Evolutionary conservation across 2,888 invertebrate genomes (phyloP).

Genomic region (Lasioglossum zephyrum): DNA sequence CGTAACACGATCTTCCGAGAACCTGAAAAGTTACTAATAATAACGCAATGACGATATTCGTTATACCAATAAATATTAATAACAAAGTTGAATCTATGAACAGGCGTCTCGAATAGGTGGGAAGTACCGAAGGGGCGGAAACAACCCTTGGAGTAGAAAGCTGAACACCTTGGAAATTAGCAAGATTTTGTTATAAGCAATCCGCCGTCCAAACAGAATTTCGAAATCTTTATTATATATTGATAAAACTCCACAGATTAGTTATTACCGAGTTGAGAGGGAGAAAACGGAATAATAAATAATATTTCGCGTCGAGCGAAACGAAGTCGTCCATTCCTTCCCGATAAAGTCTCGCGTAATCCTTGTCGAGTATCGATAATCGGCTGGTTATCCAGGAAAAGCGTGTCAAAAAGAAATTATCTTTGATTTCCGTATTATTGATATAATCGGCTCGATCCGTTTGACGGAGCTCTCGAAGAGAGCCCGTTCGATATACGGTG

Average conservation of each 20-base stretch:
- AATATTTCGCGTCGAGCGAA: background rate
- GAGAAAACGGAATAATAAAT: background rate
- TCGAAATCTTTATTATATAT: background rate
- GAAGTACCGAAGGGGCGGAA: background rate
- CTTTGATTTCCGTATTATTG: constrained; percentile 55
- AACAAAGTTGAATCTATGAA: background rate
- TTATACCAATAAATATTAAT: background rate
- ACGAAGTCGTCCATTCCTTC: background rate
- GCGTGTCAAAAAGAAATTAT: constrained; percentile 29
- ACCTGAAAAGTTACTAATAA: constrained; percentile 11
- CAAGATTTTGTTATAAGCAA: background rate
- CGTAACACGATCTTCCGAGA: constrained; percentile 2
- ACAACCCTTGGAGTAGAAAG: background rate
- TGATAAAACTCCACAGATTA: no score
- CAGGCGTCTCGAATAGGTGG: no score
- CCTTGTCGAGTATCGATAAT: constrained; percentile 49
- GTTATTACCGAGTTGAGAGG: background rate
- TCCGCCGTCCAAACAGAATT: background rate
- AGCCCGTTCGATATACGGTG: background rate
- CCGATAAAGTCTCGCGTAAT: constrained; percentile 32
- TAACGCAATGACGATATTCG: background rate
- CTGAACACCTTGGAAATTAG: background rate
- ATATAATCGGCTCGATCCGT: constrained; percentile 19
- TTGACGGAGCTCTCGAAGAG: background rate
- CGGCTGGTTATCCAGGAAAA: constrained; percentile 9